Percentiles rank a stretch among this genome's conserved stretches.
phyloP scores from a whole-genome alignment of 1,140 invertebrate genomes.

The Ooceraea biroi region DNA sequence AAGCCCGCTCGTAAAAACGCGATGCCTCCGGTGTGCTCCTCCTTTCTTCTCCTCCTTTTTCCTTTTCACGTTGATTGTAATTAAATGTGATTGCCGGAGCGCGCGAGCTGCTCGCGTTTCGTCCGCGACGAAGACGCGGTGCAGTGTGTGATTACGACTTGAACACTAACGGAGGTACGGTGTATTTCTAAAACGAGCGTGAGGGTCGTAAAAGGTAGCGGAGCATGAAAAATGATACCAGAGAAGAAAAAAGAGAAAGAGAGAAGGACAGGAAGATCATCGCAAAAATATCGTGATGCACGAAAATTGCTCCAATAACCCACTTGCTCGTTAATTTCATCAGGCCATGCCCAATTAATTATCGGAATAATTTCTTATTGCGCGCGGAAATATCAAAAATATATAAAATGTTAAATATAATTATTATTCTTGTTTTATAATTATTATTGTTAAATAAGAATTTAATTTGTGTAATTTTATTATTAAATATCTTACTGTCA shows the following conservation, averaged over 20 bases:
- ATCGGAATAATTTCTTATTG: background rate
- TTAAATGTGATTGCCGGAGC: slow-evolving; percentile 23
- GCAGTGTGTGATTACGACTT: background rate
- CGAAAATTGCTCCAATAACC: background rate
- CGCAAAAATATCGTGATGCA: slow-evolving; percentile 14
- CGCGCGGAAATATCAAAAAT: background rate
- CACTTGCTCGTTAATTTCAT: slow-evolving; percentile 22
- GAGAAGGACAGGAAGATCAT: background rate
- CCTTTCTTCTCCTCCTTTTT: background rate
- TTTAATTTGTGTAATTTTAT: too few relatives aligned
- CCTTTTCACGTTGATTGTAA: slow-evolving; percentile 31
- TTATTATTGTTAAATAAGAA: too few relatives aligned
- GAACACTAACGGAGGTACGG: background rate
- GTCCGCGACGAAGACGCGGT: background rate
- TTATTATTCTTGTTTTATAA: slow-evolving; percentile 22
- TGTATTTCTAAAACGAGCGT: background rate
- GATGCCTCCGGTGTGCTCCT: too few relatives aligned
- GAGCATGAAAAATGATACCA: background rate
- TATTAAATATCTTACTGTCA: too few relatives aligned
- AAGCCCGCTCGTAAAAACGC: slow-evolving; percentile 39
- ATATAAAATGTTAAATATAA: slow-evolving; percentile 39
- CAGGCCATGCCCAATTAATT: background rate
- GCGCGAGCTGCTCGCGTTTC: background rate
- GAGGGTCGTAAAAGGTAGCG: background rate
- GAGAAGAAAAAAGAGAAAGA: too few relatives aligned